These are phyloP conservation scores for Sisor rabdophorus DNA, from an alignment of 2,113 vertebrate genomes.

Conservation along the genomic window DNA sequence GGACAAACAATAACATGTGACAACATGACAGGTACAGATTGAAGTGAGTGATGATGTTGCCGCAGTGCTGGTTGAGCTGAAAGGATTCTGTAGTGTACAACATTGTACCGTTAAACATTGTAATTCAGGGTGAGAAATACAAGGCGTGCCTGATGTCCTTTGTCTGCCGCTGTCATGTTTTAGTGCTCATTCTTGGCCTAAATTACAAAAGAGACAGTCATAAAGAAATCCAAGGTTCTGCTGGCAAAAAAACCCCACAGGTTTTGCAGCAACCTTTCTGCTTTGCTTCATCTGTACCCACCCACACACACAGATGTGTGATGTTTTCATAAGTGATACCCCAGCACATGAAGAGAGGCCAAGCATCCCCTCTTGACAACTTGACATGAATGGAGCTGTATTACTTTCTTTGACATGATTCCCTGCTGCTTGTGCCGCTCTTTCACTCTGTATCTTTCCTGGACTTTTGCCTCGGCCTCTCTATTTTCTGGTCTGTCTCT, in stretches of 20 bases:
- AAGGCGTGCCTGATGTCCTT: constrained; percentile 53
- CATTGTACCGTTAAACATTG: constrained; percentile 36
- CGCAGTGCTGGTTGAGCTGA: constrained; percentile 30
- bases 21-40: constrained; percentile 53
- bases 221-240: constrained; percentile 11
- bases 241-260: constrained; percentile 41
- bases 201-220: constrained; percentile 57
- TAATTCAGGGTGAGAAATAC: constrained; percentile 53
- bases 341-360: constrained; percentile 35
- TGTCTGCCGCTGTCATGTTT: constrained; percentile 56
- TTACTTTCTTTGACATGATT: constrained; percentile 45
- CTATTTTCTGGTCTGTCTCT: constrained; percentile 39
- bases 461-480: constrained; percentile 36
- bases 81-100: constrained; percentile 45
- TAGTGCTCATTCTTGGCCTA: constrained; percentile 44
- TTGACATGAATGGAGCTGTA: constrained; percentile 50
- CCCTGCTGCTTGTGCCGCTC: constrained; percentile 36
- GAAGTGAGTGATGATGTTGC: constrained; percentile 50
- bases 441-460: constrained; percentile 33
- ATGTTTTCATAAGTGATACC: constrained; percentile 47
- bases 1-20: constrained; percentile 42
- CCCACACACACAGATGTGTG: constrained; percentile 22
- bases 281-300: constrained; percentile 34
- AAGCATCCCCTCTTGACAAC: constrained; percentile 40
- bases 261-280: constrained; percentile 14